phyloP scores from a whole-genome alignment of 1,140 invertebrate genomes.

The Ostrea denselamellosa region DNA sequence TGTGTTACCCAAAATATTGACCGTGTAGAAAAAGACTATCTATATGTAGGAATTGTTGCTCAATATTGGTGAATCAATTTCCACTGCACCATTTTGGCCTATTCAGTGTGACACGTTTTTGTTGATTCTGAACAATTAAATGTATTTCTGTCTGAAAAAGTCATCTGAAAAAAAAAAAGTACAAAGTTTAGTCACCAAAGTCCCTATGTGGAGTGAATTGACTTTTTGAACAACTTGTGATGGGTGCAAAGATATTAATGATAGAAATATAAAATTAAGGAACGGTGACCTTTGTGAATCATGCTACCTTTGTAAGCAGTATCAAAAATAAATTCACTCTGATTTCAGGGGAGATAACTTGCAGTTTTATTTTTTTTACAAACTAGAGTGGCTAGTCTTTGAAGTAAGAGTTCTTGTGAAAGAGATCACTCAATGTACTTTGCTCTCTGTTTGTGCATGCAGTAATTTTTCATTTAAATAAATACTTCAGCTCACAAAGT shows the following conservation, averaged over 20 bases:
- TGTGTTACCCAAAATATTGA: slow-evolving; percentile 25
- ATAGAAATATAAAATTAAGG: background rate
- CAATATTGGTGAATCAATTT: slow-evolving; percentile 2
- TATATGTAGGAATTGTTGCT: slow-evolving; percentile 10
- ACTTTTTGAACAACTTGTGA: background rate
- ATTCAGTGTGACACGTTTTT: background rate
- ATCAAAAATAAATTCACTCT: slow-evolving; percentile 31
- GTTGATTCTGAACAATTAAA: background rate
- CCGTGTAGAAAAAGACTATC: background rate
- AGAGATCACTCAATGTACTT: slow-evolving; percentile 19
- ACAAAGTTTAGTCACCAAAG: too few species aligned
- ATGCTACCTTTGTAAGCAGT: background rate
- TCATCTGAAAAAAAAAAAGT: background rate
- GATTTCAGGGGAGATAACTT: slow-evolving; percentile 35
- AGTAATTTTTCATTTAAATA: background rate
- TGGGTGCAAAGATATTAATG: background rate
- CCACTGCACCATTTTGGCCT: background rate
- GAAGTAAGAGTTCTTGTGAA: slow-evolving; percentile 6
- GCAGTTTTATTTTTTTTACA: background rate
- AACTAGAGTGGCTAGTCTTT: background rate
- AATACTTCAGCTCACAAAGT: slow-evolving; percentile 5
- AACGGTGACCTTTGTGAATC: background rate
- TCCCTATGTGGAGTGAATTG: too few species aligned
- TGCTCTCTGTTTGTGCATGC: background rate
- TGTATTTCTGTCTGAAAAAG: background rate